A percentile compares a stretch with the other conserved stretches of the same genome.
Conservation (phyloP, 35 echinoderm and acorn worm genomes). For the Ophioderma brevispina region DNA sequence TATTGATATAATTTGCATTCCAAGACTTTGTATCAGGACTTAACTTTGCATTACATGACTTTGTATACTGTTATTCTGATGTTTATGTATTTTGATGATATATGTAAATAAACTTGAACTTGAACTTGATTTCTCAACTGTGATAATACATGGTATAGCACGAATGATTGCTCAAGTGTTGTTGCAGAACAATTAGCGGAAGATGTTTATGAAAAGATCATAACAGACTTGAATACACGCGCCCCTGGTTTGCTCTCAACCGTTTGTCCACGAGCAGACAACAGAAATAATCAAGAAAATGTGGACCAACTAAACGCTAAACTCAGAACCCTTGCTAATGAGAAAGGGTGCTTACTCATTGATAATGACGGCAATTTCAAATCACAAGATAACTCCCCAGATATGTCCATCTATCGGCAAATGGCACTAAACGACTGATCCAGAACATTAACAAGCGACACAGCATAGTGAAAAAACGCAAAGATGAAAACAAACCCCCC, state of each 20-base stretch:
- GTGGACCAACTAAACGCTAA: background rate
- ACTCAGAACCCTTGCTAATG: background rate
- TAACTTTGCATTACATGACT: no score
- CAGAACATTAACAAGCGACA: no score
- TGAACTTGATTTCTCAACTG: background rate
- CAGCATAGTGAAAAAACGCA: no score
- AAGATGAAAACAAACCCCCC: no score
- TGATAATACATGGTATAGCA: slow-evolving; percentile 15
- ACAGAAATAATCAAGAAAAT: background rate
- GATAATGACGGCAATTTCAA: slow-evolving; percentile 8
- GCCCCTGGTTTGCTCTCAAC: background rate
- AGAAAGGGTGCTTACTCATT: background rate
- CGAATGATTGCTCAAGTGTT: background rate
- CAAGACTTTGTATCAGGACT: no score
- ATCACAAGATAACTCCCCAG: background rate
- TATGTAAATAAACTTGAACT: no score
- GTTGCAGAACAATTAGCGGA: slow-evolving; percentile 9
- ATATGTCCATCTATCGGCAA: no score
- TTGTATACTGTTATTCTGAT: no score
- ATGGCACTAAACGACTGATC: no score
- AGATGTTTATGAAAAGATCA: background rate
- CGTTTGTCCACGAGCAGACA: background rate
- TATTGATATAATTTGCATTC: no score
- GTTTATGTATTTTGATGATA: no score
- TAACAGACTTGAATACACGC: background rate